Evolutionary conservation across 1,140 invertebrate genomes (phyloP), one percentile per base, ranked within the genome.

Genomic region (Zaprionus tsacasi): DNA sequence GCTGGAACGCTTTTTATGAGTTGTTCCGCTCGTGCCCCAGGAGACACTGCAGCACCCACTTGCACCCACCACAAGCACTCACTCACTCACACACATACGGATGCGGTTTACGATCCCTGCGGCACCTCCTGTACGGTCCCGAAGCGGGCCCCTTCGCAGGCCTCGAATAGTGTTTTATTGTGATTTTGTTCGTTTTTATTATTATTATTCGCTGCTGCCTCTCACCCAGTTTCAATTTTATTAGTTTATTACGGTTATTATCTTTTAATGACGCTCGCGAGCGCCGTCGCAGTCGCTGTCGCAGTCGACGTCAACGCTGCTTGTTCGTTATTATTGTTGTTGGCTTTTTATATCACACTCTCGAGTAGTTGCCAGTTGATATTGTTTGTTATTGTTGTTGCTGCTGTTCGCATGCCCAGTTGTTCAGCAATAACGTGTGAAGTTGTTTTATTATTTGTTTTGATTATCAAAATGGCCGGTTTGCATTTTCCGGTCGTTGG

Each of bases 171-270:
- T 89, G 85, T 74, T 89, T 88, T 88, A 89, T 88, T 78, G n/a
- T 78, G 74, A 88, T 81, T 89, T 79, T 59, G 72, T 65, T 64
- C 68, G 56, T 70, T 71, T 72, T 72, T 81, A 72, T 88, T 85
- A 72, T 88, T 85, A 72, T 88, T 78, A 69, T 70, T 69, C 56
- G 45, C 52, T 61, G 50, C 43, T 55, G 35, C 40, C 63, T 57
- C 70, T 80, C 83, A 77, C 75, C 79, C 89, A 86, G 78, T 85
- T 91, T 90, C 78, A 76, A 82, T 91, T 85, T 91, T 91, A 91
- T 91, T 91, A 79, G 86, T 88, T 91, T 90, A 91, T 91, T 88
- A 88, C 91, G 90, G 87, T 88, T 91, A 91, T 91, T 90, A 91
- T 88, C 86, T 81, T 80, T 91, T 91, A 91, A 91, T 91, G 90